A percentile compares a stretch with the other conserved stretches of the same genome.
phyloP scores from a whole-genome alignment of 64 coral and sea anemone genomes.

The Porites lutea region DNA sequence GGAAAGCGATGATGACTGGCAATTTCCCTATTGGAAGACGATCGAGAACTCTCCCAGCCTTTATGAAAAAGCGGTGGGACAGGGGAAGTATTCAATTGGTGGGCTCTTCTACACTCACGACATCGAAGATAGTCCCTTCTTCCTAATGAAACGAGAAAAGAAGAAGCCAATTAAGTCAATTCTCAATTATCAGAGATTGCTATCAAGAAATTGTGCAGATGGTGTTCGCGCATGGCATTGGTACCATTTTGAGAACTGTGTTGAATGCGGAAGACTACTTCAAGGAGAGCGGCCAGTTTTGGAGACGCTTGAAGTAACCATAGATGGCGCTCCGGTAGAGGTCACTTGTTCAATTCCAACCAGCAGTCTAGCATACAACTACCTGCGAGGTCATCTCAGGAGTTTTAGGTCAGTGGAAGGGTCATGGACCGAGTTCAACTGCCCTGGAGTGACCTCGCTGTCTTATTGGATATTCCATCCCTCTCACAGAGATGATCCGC shows the following conservation, averaged over 20 bases:
- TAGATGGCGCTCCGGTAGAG: not conserved
- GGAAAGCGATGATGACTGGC: not conserved
- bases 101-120: constrained; percentile 35
- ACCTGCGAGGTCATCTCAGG: not conserved
- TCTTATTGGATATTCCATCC: constrained; percentile 51
- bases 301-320: not conserved
- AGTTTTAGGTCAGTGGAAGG: not conserved
- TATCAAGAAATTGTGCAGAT: not conserved
- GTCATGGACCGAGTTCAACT: not conserved
- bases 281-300: not conserved
- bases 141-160: not conserved
- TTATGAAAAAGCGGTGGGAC: constrained; percentile 17
- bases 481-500: constrained; percentile 42
- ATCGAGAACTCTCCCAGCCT: constrained; percentile 64
- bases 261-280: constrained; percentile 32
- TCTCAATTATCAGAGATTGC: not conserved
- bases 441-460: not conserved
- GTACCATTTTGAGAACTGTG: constrained; percentile 14
- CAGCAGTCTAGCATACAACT: not conserved
- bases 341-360: constrained; percentile 22
- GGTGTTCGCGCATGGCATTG: constrained; percentile 40
- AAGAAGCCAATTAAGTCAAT: not conserved
- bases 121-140: constrained; percentile 3
- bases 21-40: constrained; percentile 63
- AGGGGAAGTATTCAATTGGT: constrained; percentile 42